phyloP scores from a whole-genome alignment of 2,113 vertebrate species.

The Laticauda laticaudata region DNA sequence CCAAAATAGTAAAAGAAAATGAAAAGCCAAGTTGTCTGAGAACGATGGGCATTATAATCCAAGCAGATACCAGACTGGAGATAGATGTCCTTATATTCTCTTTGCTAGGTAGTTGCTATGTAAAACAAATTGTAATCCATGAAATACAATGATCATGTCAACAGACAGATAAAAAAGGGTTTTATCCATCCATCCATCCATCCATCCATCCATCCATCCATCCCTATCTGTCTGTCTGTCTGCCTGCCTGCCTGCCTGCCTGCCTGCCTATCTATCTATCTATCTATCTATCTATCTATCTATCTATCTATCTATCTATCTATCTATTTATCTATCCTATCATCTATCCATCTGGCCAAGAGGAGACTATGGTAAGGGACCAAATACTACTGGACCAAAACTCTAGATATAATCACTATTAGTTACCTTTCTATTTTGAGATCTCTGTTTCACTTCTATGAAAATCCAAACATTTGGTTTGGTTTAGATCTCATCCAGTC shows the following conservation, averaged over 20 bases:
- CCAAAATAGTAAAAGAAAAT: background rate
- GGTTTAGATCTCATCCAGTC: background rate
- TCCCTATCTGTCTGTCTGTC: too few species aligned
- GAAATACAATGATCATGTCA: background rate
- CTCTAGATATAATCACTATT: background rate
- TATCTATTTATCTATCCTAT: too few species aligned
- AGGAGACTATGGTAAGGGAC: background rate
- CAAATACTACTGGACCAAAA: background rate
- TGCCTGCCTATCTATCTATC: too few species aligned
- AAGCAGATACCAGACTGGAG: background rate
- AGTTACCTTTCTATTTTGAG: background rate
- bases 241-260: too few species aligned
- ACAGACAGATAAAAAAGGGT: background rate
- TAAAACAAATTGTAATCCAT: background rate
- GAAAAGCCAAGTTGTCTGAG: background rate
- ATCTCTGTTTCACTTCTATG: background rate
- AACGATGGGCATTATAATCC: background rate
- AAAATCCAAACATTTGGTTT: background rate
- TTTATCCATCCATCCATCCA: too few species aligned
- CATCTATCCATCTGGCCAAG: background rate
- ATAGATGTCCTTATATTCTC: background rate
- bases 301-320: too few species aligned
- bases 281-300: background rate
- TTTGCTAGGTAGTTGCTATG: background rate
- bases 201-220: too few species aligned